Evolutionary conservation across 1,140 invertebrate genomes (phyloP).

Genomic region (Cardiocondyla obscurior): DNA sequence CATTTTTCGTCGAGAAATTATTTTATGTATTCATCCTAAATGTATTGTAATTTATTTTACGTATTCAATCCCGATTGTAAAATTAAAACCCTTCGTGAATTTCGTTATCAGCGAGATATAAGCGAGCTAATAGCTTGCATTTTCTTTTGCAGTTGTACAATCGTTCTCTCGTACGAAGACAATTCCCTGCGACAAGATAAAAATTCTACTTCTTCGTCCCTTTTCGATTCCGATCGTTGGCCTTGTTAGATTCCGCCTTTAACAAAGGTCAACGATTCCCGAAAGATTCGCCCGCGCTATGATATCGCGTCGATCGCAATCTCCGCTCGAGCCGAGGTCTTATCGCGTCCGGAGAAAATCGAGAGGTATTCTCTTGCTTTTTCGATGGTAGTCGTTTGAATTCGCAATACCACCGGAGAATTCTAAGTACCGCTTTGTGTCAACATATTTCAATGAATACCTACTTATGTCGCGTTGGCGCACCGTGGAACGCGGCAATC

Average conservation of each 20-base stretch:
- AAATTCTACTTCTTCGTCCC: neutral
- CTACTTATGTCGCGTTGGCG: neutral
- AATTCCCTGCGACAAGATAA: constrained; percentile 31
- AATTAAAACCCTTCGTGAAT: neutral
- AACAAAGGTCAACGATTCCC: constrained; percentile 51
- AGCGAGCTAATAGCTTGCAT: neutral
- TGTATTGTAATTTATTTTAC: no score
- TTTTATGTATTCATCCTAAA: no score
- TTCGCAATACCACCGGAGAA: constrained; percentile 31
- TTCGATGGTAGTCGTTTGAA: constrained; percentile 26
- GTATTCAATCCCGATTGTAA: neutral
- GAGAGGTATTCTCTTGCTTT: constrained; percentile 38
- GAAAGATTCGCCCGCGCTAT: constrained; percentile 33
- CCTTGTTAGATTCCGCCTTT: constrained; percentile 8
- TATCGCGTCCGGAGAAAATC: constrained; percentile 33
- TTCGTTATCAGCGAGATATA: neutral
- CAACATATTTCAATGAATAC: constrained; percentile 46
- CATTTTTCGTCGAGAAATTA: neutral
- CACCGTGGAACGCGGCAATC: neutral
- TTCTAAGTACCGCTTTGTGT: constrained; percentile 44
- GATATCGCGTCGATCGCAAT: constrained; percentile 50
- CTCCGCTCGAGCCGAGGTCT: constrained; percentile 10
- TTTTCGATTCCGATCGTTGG: constrained; percentile 16
- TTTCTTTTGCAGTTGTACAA: neutral
- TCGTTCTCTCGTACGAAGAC: constrained; percentile 13